A percentile compares a stretch with the other conserved stretches of the same genome.
phyloP scores from a whole-genome alignment of 2,113 vertebrate species.

The Halcyon senegalensis region DNA sequence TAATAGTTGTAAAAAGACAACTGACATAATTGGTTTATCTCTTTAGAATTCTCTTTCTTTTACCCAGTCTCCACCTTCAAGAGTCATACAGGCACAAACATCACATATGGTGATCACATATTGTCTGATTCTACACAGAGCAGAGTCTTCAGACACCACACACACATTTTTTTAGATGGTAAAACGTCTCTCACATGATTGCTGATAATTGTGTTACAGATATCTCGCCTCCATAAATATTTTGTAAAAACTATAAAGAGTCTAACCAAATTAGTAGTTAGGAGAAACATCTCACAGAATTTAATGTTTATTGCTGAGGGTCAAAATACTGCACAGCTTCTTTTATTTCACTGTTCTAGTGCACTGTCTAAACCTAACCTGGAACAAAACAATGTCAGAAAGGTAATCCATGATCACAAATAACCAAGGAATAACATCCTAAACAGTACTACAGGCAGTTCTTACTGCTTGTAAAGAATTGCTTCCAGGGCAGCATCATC shows the following conservation, averaged over 20 bases:
- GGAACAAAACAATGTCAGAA: not conserved
- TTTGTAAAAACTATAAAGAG: not conserved
- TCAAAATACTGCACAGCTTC: not conserved
- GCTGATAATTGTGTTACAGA: not conserved
- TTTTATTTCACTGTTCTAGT: not conserved
- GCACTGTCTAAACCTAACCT: not conserved
- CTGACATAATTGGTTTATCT: not conserved
- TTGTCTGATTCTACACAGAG: not conserved
- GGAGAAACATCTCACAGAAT: not conserved
- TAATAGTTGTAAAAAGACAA: not conserved
- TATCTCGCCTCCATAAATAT: not conserved
- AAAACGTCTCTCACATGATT: not conserved
- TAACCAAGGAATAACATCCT: not conserved
- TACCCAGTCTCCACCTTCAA: not conserved
- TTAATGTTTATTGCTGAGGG: not conserved
- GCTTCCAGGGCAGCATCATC: not conserved
- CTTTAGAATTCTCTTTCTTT: not conserved
- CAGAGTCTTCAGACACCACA: not conserved
- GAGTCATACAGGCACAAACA: not conserved
- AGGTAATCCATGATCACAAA: not conserved
- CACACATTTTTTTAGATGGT: not conserved
- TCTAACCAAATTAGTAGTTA: not conserved
- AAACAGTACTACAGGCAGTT: not conserved
- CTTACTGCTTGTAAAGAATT: not conserved
- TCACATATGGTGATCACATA: not conserved